phyloP scores from a whole-genome alignment of 2,113 vertebrate genomes.

The Gasterosteus nipponicus region DNA sequence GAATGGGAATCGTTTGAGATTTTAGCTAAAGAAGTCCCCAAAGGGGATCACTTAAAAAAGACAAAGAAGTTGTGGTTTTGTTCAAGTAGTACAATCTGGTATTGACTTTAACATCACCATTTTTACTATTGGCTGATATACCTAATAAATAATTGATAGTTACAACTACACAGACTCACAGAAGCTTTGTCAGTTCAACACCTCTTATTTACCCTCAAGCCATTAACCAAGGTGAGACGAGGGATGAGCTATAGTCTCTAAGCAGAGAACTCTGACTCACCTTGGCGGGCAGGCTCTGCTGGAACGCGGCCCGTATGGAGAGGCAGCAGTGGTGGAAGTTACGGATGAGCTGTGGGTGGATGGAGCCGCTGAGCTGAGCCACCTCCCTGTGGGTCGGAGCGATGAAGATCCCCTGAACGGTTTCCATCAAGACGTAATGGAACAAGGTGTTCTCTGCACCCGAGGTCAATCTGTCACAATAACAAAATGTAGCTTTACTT shows the following conservation, averaged over 20 bases:
- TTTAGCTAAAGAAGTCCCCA: no score
- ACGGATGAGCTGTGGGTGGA: conserved; percentile 91
- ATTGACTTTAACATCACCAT: no score
- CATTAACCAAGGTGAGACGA: background rate
- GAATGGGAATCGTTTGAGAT: no score
- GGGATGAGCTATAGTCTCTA: background rate
- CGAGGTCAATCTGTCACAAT: conserved; percentile 84
- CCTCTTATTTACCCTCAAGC: background rate
- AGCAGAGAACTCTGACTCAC: conserved; percentile 66
- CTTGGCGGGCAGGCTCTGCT: conserved; percentile 84
- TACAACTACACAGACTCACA: background rate
- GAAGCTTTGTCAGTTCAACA: background rate
- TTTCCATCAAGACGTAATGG: conserved; percentile 94
- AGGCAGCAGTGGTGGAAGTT: conserved; percentile 98
- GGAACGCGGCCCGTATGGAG: conserved; percentile 90
- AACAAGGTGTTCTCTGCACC: conserved; percentile 95
- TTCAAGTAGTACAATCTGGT: no score
- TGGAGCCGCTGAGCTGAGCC: conserved; percentile 86
- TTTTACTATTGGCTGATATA: no score
- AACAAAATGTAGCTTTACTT: background rate
- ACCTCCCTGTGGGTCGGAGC: conserved; percentile 92
- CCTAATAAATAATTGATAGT: no score
- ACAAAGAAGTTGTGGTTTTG: no score
- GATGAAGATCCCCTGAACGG: conserved; percentile 93
- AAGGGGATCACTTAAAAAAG: no score